Base-by-base conservation (phyloP, 2,113 vertebrate genomes). In the Anthoscopus minutus region DNA sequence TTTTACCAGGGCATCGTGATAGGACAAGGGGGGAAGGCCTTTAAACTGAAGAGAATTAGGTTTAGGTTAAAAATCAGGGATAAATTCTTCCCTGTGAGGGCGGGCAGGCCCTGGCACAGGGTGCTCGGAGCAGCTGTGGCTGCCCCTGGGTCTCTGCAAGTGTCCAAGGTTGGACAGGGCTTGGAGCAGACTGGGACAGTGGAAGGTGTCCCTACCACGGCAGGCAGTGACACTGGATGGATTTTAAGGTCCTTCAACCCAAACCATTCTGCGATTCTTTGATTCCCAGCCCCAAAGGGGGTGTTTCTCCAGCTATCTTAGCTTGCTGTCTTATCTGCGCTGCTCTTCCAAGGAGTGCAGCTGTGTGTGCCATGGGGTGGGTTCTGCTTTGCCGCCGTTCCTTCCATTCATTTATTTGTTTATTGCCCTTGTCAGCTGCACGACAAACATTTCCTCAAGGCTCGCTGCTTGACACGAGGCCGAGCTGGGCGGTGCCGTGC, bases 121-220 rank as follows among this genome's bases (percentile, higher is more conserved):
- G 2, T 38, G 6, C 33, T 22, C n/a, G n/a, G 21, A 56, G 50
- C 0, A 33, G 44, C 66, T 50, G 44, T 3, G 42, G 60, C 28
- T 51, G 27, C 6, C 16, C 45, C 28, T 77, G 62, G 11, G 45
- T 51, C 67, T 33, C 69, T 58, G 77, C 11, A 0, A 73, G 15
- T 28, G 27, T 0, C 51, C 77, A 37, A 74, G 33, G 69, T 0
- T 56, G 48, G 71, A 58, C 0, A 1, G 30, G 9, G 37, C 37
- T 56, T 7, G 69, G 37, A 73, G 15, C 37, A 37, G 0, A 27
- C 23, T 28, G 51, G 51, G 44, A 19, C 0, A 27, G 23, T 14
- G 38, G 15, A 1, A 60, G 13, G 20, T 10, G 16, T 45, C 60
- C 28, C 24, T 81, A 10, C 13, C 37, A 28, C 6, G 28, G 38